phyloP scores from a whole-genome alignment of 2,888 invertebrate genomes.

The Dolichopus griseipennis region DNA sequence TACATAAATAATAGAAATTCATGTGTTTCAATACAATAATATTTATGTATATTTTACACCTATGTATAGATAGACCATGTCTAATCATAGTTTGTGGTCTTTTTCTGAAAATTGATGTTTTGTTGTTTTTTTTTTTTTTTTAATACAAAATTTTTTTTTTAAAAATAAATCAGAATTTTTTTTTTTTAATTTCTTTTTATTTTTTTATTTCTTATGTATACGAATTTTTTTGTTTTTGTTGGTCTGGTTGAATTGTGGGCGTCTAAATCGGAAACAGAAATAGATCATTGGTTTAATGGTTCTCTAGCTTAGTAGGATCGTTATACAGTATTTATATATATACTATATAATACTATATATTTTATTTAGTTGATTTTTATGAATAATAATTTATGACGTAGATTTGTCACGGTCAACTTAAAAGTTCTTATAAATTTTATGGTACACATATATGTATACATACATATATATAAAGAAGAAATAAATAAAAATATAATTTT shows the following conservation, averaged over 20 bases:
- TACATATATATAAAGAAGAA: too few relatives aligned
- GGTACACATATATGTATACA: too few relatives aligned
- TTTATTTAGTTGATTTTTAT: background rate
- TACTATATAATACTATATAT: background rate
- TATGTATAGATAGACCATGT: background rate
- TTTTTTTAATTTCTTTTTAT: too few relatives aligned
- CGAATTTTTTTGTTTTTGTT: background rate
- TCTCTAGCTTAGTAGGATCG: background rate
- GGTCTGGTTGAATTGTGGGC: slow-evolving; percentile 4
- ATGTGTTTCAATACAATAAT: too few relatives aligned
- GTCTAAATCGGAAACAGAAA: slow-evolving; percentile 3
- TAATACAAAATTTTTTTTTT: background rate
- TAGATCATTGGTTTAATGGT: slow-evolving; percentile 6
- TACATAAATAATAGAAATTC: too few relatives aligned
- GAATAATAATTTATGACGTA: slow-evolving; percentile 3
- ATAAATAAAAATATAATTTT: background rate
- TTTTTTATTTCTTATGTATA: background rate
- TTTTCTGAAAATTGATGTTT: background rate
- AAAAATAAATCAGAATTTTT: background rate
- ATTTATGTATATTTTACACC: too few relatives aligned
- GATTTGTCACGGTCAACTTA: slow-evolving; percentile 6
- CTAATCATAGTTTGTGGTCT: background rate
- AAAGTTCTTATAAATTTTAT: background rate
- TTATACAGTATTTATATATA: background rate
- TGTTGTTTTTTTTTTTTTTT: background rate